Base-by-base conservation (phyloP, 2,888 invertebrate genomes). In the Nemurella pictetii region DNA sequence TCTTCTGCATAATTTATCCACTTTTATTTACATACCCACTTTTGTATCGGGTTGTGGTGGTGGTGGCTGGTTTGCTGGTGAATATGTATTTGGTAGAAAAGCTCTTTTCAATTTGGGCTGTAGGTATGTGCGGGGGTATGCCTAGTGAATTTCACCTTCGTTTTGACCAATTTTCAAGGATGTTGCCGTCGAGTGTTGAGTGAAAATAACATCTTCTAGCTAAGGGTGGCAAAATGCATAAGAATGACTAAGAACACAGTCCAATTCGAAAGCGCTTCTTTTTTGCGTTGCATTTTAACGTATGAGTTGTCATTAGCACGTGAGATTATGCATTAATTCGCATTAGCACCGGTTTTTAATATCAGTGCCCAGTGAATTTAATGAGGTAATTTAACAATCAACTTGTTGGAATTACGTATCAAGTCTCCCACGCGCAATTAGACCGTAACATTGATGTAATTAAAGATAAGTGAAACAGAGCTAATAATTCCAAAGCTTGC, bases 381-480 rank as follows among this genome's bases (percentile, higher is more conserved):
- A 55, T 55, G 55, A 55, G 55, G 55, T 55, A 55, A 55, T 55
- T 55, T 28, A 75, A 75, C 75, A 75, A 75, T 75, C 75, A 75
- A 28, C 27, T 25, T 75, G 75, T 75, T 75, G 27, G 75, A 12
- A 75, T 28, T 75, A 75, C 29, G 27, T 75, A 5, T 75, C 29
- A 75, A 75, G 15, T 75, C 35, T 81, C 80, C 80, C 80, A 81
- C 80, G 80, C 35, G 80, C 36, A 81, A 81, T 25, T 81, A 81
- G 80, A 81, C 80, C 80, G 80, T 29, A 81, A 81, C 30, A 30
- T 25, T 27, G 80, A 81, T 81, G 80, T 81, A 81, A 81, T 81
- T 36, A 26, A 75, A 55, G 55, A 55, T 55, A 55, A 55, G 55
- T 55, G 55, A 55, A 55, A 55, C 55, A 55, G 55, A 55, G 55